Evolutionary conservation across 1,140 invertebrate species (phyloP), one percentile per base, ranked within the genome.

Genomic region (Drosophila lini): DNA sequence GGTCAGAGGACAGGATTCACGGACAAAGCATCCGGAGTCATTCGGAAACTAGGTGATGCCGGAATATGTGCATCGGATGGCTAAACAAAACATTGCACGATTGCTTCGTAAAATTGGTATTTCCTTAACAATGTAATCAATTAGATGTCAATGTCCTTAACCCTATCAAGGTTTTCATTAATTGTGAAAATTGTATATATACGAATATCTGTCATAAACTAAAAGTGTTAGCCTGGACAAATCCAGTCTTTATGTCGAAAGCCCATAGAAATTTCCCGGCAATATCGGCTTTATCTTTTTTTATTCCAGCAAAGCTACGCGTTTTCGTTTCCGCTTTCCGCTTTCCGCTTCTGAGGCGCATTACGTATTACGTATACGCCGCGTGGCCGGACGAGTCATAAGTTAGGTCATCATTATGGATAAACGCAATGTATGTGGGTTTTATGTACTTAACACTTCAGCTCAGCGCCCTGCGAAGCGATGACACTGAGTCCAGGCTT

Each of bases 401-500:
- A 88, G 84, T 84, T 84, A 88, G 84, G 80, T 88, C 84, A 89
- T 89, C 85, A 89, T 88, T 88, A 88, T 88, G 84, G 83, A 88
- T 88, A 88, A 88, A 74, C 83, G 83, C 80, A 88, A 83, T 89
- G 80, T 75, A 70, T 88, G 69, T 71, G 78, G 78, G 84, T 76
- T 90, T 89, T 90, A 90, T 89, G 84, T 89, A 84, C 84, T 89
- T 89, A 89, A 89, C 84, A 89, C 84, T 89, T 90, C 84, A 89
- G 85, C 78, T 74, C 69, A 56, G 34, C 65, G 60, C 69, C 56
- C 80, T 58, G 38, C 63, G 19, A 50, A 13, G 59, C 62, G 61
- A 80, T 80, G 81, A 65, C 78, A 85, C 64, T 75, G 62, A 71
- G 65, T 62, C 60, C 70, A 48, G 53, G 59, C 42, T 16, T 36